Evolutionary conservation across 2,888 invertebrate genomes (phyloP), one percentile per base, ranked within the genome.

Genomic region (Esperia sulphurella): DNA sequence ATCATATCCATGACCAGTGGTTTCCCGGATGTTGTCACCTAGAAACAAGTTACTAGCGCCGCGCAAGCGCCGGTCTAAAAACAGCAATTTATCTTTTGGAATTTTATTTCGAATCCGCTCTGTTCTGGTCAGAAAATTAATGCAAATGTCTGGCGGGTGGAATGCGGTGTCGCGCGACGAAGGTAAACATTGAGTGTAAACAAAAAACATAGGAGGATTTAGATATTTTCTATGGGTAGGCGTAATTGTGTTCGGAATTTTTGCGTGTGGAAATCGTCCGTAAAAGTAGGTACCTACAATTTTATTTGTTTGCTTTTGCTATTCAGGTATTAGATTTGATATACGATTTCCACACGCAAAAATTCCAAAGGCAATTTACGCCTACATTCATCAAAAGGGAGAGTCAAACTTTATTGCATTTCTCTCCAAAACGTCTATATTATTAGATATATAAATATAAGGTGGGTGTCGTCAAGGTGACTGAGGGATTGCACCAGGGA

Each of bases 171-270:
- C 43, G 46, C 13, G 40, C 33, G 43, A 9, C 10, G 14, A n/a
- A 31, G 30, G 51, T 51, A 46, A 52, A 46, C 49, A 49, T 35
- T n/a, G n/a, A n/a, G n/a, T n/a, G 35, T 35, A 35, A 35, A 35
- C 35, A 35, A 35, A n/a, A 21, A 35, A 35, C n/a, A 35, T 35
- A 3, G n/a, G 35, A 3, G 8, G 8, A 35, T 9, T n/a, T 21
- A n/a, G 35, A n/a, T n/a, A n/a, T 35, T n/a, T 35, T 35, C n/a
- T n/a, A n/a, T n/a, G 35, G n/a, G 35, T n/a, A 35, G 6, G n/a
- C n/a, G 35, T 35, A n/a, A 35, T n/a, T 35, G 35, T 35, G n/a
- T 35, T 35, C n/a, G n/a, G 9, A 35, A 1, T n/a, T n/a, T 35
- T n/a, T 35, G n/a, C 6, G n/a, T n/a, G 35, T 2, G 21, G 5